phyloP scores from a whole-genome alignment of 2,797 vertebrate species.

The Pampus argenteus region DNA sequence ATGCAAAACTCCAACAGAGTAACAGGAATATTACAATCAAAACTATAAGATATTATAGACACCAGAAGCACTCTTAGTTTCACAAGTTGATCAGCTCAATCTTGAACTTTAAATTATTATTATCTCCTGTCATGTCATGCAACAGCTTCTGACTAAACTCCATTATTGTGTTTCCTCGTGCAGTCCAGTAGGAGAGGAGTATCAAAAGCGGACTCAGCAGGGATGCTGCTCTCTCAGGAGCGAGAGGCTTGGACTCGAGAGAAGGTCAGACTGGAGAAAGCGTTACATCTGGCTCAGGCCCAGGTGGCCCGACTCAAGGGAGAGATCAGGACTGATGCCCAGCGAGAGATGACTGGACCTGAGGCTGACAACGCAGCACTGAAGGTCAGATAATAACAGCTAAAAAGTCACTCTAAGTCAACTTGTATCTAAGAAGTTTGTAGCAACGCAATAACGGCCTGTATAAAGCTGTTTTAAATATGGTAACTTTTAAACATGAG shows the following conservation, averaged over 20 bases:
- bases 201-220: conserved; percentile 72
- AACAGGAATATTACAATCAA: background rate
- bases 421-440: background rate
- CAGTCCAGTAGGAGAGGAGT: conserved; percentile 73
- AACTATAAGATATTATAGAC: background rate
- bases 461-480: background rate
- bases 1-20: no score
- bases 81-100: background rate
- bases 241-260: conserved; percentile 91
- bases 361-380: conserved; percentile 89
- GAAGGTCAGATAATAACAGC: conserved; percentile 83
- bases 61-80: background rate
- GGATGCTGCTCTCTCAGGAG: conserved; percentile 86
- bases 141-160: background rate
- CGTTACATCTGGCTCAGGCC: conserved; percentile 87
- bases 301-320: conserved; percentile 88
- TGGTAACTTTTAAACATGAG: background rate
- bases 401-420: background rate
- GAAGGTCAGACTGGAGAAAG: conserved; percentile 86
- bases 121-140: background rate
- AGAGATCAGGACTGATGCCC: conserved; percentile 88
- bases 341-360: conserved; percentile 85
- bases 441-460: no score
- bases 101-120: background rate
- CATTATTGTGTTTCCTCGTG: conserved; percentile 8